Evolutionary conservation across 2,113 vertebrate species (phyloP), one percentile per base, ranked within the genome.

Genomic region (Tragelaphus strepsiceros): DNA sequence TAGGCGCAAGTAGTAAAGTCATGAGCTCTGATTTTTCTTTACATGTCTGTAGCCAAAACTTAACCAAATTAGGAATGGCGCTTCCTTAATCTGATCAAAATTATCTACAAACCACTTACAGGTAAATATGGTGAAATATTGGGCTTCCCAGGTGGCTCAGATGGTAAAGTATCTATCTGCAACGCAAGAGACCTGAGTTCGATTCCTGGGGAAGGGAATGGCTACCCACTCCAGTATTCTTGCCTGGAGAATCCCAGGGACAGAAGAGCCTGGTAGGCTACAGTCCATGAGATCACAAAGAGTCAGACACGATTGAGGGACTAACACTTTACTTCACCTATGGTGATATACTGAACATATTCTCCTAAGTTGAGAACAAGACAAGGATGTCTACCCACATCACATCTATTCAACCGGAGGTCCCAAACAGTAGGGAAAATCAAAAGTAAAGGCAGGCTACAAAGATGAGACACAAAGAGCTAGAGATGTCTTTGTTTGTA

Each of bases 81-180:
- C 49, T 96, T 94, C 24, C 43, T 85, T 67, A 49, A 83, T 39
- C 17, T 28, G 54, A 90, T 94, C 32, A 58, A 91, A 87, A 35
- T 90, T 87, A 43, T 17, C 22, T 74, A 49, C 16, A 74, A 94
- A 80, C 64, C 21, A 32, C 32, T 16, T 74, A 13, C 13, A 78
- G 58, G 9, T 67, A 64, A 61, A 54, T 59, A 64, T 61, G 53
- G 16, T 58, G 9, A 83, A 84, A 88, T 92, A 30, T 26, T 26
- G 26, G n/a, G 67, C 10, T 71, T 39, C 19, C 67, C 10, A 71
- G n/a, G 67, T 71, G 67, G n/a, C 67, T 39, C 67, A 71, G n/a
- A 39, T 0, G 19, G 19, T 71, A 71, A 71, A 71, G n/a, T 71
- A 71, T 71, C 67, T 39, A 71, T 4, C 5, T 39, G 67, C 4